Conservation (phyloP, 2,888 invertebrate species). For the Amiota minor region DNA sequence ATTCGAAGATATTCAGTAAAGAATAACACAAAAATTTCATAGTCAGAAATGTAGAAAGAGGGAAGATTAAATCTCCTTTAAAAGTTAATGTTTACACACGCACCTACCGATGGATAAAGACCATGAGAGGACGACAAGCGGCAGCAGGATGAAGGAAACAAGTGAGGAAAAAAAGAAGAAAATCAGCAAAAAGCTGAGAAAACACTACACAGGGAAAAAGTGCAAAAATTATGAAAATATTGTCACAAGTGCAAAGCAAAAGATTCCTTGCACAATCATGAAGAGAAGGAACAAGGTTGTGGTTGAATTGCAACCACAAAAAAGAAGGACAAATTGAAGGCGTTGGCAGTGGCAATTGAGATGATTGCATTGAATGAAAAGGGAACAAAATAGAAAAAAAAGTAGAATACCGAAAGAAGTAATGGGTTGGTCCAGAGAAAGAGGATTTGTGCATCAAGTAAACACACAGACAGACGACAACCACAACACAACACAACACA, state of each 20-base stretch:
- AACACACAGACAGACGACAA: constrained; percentile 48
- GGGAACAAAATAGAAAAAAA: neutral
- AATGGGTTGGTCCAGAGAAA: constrained; percentile 52
- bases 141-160: constrained; percentile 31
- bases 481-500: constrained; percentile 19
- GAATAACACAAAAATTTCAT: constrained; percentile 56
- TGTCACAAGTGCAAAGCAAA: constrained; percentile 67
- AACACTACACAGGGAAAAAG: constrained; percentile 45
- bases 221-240: constrained; percentile 71
- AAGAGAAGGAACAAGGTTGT: neutral
- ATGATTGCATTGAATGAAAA: neutral
- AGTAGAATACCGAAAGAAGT: neutral
- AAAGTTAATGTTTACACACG: constrained; percentile 73
- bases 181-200: constrained; percentile 24
- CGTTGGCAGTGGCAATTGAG: neutral
- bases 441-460: constrained; percentile 66
- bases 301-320: neutral
- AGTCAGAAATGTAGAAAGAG: constrained; percentile 53
- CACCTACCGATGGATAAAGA: constrained; percentile 64
- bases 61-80: constrained; percentile 72
- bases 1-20: neutral
- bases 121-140: constrained; percentile 40
- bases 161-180: constrained; percentile 26
- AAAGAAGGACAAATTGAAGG: neutral
- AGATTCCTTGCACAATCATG: constrained; percentile 27